Base-by-base conservation (phyloP, 1,140 invertebrate species). In the Listronotus bonariensis region DNA sequence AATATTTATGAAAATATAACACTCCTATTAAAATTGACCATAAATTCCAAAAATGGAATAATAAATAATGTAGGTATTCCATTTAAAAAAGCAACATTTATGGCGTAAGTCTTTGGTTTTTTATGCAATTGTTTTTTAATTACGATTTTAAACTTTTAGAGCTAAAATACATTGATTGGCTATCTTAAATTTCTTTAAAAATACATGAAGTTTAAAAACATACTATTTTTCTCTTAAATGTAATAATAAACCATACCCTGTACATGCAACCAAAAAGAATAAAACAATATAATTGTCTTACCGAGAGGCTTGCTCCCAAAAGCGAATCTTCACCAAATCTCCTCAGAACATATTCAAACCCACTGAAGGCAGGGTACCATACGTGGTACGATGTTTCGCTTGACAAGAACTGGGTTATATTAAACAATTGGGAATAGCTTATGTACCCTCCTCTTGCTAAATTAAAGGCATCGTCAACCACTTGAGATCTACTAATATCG, bases 381-480 rank as follows among this genome's bases (percentile, higher is more conserved):
- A 87, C 85, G 36, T 85, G 78, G 53, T 86, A 87, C 40, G 88
- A 82, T 5, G 76, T 83, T 73, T 90, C 89, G 8, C 82, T 77
- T 20, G 77, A 75, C 42, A 91, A 72, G 71, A 89, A 89, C 1
- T 80, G 78, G 0, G 85, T 78, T 0, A 87, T 76, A 3, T 85
- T 77, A 12, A 91, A 77, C 0, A 85, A 82, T 18, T 81, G 75
- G 0, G 71, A 63, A 20, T 85, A 82, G 9, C 68, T 68, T 2
- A 84, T 77, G 6, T 74, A 59, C 6, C 73, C 77, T 56, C 80
- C 78, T 43, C 83, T 76, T 3, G 84, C 77, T 67, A 86, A 78
- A 72, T 87, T 87, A 38, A 93, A 81, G 1, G 90, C 81, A 79
- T 95, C 93, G 69, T 94, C 90, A 4, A 93, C 82, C 11, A 94